phyloP scores from a whole-genome alignment of 2,888 invertebrate genomes.

The Piscicola geometra region DNA sequence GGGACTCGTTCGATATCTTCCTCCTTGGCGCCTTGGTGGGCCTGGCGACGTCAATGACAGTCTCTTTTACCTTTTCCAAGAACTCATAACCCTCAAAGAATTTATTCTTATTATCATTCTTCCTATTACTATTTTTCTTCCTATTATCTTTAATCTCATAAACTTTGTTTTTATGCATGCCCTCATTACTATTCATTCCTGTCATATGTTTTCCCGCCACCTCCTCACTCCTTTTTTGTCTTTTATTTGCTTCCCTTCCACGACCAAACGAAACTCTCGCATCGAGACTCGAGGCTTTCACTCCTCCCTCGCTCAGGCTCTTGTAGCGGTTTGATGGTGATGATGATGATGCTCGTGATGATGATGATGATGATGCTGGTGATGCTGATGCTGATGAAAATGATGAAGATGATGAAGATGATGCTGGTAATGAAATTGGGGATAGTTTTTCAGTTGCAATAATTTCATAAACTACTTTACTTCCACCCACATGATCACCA shows the following conservation, averaged over 20 bases:
- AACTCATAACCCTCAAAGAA: neutral
- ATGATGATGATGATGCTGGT: constrained; percentile 28
- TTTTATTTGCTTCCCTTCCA: neutral
- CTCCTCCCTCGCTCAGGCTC: too few relatives aligned
- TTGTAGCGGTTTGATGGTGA: neutral
- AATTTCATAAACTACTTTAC: neutral
- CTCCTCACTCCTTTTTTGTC: neutral
- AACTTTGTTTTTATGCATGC: neutral
- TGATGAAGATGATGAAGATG: constrained; percentile 27
- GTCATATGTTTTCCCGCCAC: neutral
- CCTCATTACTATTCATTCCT: neutral
- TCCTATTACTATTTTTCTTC: neutral
- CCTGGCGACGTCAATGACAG: neutral
- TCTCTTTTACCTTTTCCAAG: neutral
- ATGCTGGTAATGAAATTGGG: neutral
- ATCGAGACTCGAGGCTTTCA: neutral
- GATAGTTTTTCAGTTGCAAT: neutral
- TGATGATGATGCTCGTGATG: constrained; percentile 23
- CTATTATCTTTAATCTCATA: neutral
- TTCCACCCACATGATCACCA: neutral
- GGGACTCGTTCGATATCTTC: too few relatives aligned
- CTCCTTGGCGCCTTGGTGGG: too few relatives aligned
- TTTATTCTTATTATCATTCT: neutral
- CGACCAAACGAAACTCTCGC: neutral
- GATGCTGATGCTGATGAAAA: constrained; percentile 25